These are phyloP conservation scores for Mimachlamys varia DNA, from an alignment of 2,888 invertebrate genomes.

Conservation along the genomic window DNA sequence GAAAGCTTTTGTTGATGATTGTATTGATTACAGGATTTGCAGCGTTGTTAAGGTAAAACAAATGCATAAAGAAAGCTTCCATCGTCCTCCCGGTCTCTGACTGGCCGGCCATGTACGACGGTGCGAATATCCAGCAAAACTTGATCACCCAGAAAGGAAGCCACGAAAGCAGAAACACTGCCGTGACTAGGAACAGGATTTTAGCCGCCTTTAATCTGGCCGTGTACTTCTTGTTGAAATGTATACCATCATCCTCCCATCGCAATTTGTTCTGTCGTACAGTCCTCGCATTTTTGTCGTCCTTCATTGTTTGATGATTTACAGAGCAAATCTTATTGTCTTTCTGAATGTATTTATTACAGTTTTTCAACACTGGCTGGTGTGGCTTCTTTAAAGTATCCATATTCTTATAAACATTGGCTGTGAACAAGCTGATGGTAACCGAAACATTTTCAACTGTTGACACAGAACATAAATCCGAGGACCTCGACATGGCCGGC, in stretches of 20 bases:
- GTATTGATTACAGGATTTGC: slow-evolving; percentile 63
- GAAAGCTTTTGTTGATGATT: slow-evolving; percentile 57
- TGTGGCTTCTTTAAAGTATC: neutral
- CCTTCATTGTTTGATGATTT: neutral
- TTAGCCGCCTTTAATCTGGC: slow-evolving; percentile 60
- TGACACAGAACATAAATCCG: neutral
- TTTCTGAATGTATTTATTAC: neutral
- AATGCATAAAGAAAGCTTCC: slow-evolving; percentile 52
- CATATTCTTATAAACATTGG: neutral
- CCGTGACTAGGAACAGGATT: slow-evolving; percentile 61
- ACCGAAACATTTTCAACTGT: neutral
- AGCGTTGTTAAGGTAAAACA: slow-evolving; percentile 62
- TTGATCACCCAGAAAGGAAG: slow-evolving; percentile 59
- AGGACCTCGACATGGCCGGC: neutral
- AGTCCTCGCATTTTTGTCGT: neutral
- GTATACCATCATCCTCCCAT: neutral
- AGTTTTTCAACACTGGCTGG: neutral
- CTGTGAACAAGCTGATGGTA: neutral
- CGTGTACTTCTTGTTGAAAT: neutral
- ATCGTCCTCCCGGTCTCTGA: slow-evolving; percentile 45
- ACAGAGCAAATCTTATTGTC: neutral
- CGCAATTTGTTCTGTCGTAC: neutral
- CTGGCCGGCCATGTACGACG: slow-evolving; percentile 38
- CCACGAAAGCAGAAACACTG: slow-evolving; percentile 61
- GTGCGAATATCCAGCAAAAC: slow-evolving; percentile 41